A percentile compares a stretch with the other conserved stretches of the same genome.
Evolutionary conservation across 2,888 invertebrate species (phyloP).

Genomic region (Epistrophella euchroma): DNA sequence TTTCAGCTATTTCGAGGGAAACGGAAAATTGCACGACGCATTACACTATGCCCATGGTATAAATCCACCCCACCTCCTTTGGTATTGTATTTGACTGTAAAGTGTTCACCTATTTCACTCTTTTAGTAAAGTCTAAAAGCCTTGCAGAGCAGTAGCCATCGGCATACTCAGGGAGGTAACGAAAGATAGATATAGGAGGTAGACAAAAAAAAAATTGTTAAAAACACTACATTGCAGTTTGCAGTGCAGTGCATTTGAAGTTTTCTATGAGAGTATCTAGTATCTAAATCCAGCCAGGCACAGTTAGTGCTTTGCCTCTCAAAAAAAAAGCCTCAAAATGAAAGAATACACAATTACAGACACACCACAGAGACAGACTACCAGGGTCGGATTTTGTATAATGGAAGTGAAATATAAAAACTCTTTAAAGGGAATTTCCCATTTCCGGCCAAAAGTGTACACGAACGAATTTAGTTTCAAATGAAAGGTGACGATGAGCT

Average conservation of each 20-base stretch:
- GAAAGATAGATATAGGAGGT: neutral
- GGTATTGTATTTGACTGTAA: conserved; percentile 42
- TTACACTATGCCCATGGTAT: conserved; percentile 4
- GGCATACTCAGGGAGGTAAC: conserved; percentile 36
- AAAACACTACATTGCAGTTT: conserved; percentile 32
- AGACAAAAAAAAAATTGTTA: conserved; percentile 27
- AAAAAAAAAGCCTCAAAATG: conserved; percentile 70
- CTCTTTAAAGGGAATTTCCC: too few species aligned
- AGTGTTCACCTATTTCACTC: conserved; percentile 73
- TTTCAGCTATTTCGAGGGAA: conserved; percentile 32
- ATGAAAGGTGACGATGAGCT: too few species aligned
- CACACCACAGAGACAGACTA: conserved; percentile 1
- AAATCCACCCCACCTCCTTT: conserved; percentile 34
- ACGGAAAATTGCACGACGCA: conserved; percentile 55
- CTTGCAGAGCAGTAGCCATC: conserved; percentile 40
- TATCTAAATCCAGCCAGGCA: conserved; percentile 34
- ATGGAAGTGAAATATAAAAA: neutral
- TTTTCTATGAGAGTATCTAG: conserved; percentile 60
- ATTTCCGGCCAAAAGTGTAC: too few species aligned
- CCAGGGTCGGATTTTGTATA: conserved; percentile 1
- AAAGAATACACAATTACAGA: conserved; percentile 67
- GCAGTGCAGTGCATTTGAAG: conserved; percentile 50
- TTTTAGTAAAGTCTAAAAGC: conserved; percentile 40
- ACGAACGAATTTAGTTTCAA: too few species aligned
- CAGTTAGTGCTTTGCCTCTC: conserved; percentile 58